Evolutionary conservation across 2,797 vertebrate genomes (phyloP).

Genomic region (Sus cebifrons): DNA sequence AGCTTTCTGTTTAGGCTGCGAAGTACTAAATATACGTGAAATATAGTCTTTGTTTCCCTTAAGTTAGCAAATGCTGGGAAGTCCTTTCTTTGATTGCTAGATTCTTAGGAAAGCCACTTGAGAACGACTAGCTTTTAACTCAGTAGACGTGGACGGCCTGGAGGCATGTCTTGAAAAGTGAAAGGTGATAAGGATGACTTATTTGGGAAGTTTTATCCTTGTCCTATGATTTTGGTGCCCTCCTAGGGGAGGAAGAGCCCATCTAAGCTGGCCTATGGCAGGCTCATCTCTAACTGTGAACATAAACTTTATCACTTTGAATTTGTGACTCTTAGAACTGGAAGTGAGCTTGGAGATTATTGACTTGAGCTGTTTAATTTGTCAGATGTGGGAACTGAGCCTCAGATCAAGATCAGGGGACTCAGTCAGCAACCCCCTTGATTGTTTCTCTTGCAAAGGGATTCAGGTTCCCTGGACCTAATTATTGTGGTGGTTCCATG

Average conservation of each 20-base stretch:
- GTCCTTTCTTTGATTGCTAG: conserved; percentile 14
- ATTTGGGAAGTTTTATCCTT: not conserved
- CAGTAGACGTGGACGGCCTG: not conserved
- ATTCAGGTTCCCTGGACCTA: not conserved
- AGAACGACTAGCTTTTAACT: conserved; percentile 42
- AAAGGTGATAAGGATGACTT: not conserved
- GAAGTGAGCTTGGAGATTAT: not conserved
- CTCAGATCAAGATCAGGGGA: conserved; percentile 2
- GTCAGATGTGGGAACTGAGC: conserved; percentile 1
- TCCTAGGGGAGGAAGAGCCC: rapidly evolving
- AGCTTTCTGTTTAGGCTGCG: conserved; percentile 57
- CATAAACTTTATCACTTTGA: not conserved
- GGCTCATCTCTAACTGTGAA: not conserved
- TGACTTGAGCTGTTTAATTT: conserved; percentile 1
- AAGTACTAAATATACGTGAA: conserved; percentile 33
- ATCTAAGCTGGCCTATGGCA: not conserved
- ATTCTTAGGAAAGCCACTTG: conserved; percentile 27
- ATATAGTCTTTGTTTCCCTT: conserved; percentile 18
- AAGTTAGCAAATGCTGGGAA: not conserved
- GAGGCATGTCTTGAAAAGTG: conserved; percentile 1
- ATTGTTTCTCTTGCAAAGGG: conserved; percentile 27
- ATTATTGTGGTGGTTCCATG: not conserved
- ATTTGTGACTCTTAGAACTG: not conserved
- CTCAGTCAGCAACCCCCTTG: not conserved
- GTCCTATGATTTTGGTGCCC: not conserved